A percentile compares a stretch with the other conserved stretches of the same genome.
Conservation (phyloP, 64 coral and sea anemone genomes). For the Montipora sp. region DNA sequence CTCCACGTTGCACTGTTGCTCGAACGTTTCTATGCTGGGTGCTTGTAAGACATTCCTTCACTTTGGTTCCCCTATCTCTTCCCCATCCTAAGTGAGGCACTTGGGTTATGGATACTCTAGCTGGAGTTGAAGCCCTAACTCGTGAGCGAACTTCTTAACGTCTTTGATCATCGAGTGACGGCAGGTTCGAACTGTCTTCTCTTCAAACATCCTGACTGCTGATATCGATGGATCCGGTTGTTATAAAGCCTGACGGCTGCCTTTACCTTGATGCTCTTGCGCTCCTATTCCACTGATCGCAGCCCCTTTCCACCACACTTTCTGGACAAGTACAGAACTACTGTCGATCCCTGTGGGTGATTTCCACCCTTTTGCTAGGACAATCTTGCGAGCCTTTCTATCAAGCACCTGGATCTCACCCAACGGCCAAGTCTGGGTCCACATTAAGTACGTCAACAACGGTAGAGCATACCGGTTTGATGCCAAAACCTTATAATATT, state of each 20-base stretch:
- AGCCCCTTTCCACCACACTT: slow-evolving; percentile 32
- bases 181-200: neutral
- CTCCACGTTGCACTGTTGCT: neutral
- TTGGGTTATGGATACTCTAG: slow-evolving; percentile 10
- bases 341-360: slow-evolving; percentile 25
- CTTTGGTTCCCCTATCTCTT: neutral
- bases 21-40: neutral
- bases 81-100: neutral
- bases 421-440: slow-evolving; percentile 16
- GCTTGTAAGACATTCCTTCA: neutral
- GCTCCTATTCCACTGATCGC: slow-evolving; percentile 15
- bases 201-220: slow-evolving; percentile 25
- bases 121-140: slow-evolving; percentile 4
- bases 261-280: slow-evolving; percentile 54
- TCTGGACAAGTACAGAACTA: slow-evolving; percentile 33
- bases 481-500: neutral
- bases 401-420: slow-evolving; percentile 6
- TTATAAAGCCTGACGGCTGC: slow-evolving; percentile 15
- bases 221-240: slow-evolving; percentile 35
- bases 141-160: neutral
- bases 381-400: slow-evolving; percentile 9
- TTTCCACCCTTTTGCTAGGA: neutral
- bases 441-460: slow-evolving; percentile 39
- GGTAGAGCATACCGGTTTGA: slow-evolving; percentile 1
- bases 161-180: slow-evolving; percentile 32